These are phyloP conservation scores for Scaptomyza graminum DNA, from an alignment of 1,140 invertebrate genomes.

Conservation along the genomic window DNA sequence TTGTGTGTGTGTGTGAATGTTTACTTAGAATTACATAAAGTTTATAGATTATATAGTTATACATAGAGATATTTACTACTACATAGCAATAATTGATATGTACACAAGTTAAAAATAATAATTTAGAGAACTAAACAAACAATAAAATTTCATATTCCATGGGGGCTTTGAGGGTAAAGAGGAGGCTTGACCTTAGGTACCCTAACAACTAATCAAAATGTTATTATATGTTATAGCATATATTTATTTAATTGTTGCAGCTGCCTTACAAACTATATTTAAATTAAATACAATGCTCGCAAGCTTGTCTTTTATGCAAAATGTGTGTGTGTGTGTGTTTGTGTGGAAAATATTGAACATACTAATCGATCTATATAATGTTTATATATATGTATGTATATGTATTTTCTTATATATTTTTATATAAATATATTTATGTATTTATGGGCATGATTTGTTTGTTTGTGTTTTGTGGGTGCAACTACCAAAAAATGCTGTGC, in stretches of 20 bases:
- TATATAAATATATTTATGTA: slow-evolving; percentile 23
- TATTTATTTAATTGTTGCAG: slow-evolving; percentile 25
- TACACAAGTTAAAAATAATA: slow-evolving; percentile 41
- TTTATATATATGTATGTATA: slow-evolving; percentile 19
- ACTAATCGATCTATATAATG: slow-evolving; percentile 38
- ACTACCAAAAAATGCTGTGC: too few relatives aligned
- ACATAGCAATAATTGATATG: slow-evolving; percentile 71
- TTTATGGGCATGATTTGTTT: slow-evolving; percentile 33
- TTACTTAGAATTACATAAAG: slow-evolving; percentile 61
- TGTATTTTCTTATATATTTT: slow-evolving; percentile 25
- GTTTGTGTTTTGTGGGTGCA: slow-evolving; percentile 32
- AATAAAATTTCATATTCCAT: slow-evolving; percentile 10
- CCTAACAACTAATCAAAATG: slow-evolving; percentile 38
- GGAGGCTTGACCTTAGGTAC: slow-evolving; percentile 25
- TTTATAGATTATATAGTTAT: slow-evolving; percentile 23
- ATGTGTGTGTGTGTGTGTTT: slow-evolving; percentile 32
- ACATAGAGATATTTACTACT: slow-evolving; percentile 28
- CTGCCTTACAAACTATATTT: slow-evolving; percentile 61
- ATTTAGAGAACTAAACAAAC: slow-evolving; percentile 32
- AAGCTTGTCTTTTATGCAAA: slow-evolving; percentile 79
- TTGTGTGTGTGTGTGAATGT: slow-evolving; percentile 42
- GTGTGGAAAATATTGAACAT: slow-evolving; percentile 59
- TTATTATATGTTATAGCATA: slow-evolving; percentile 9
- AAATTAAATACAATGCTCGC: slow-evolving; percentile 75
- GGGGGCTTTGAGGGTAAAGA: neutral